Evolutionary conservation across 2,797 vertebrate species (phyloP).

Genomic region (Ciconia nigra): DNA sequence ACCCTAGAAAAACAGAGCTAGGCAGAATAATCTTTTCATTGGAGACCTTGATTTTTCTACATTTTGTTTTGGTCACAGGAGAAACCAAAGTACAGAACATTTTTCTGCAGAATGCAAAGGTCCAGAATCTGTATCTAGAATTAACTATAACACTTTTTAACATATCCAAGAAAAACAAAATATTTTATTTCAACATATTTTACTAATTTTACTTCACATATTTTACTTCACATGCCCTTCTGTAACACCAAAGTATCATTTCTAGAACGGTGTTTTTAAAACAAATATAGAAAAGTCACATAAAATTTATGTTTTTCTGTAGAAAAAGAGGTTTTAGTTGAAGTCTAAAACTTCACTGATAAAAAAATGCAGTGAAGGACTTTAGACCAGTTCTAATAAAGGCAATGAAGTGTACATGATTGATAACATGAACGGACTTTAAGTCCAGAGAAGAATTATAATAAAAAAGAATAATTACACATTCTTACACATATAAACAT

Average conservation of each 20-base stretch:
- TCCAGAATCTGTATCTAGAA: background rate
- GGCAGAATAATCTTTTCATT: constrained; percentile 13
- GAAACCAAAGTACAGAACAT: background rate
- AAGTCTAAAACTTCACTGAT: background rate
- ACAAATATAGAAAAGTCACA: background rate
- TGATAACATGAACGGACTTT: background rate
- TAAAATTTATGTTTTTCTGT: background rate
- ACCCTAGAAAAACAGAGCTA: constrained; percentile 31
- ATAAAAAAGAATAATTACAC: background rate
- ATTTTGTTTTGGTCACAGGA: constrained; percentile 18
- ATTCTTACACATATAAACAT: background rate
- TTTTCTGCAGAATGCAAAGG: background rate
- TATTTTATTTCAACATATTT: constrained; percentile 18
- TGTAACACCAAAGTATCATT: background rate
- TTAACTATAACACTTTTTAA: background rate
- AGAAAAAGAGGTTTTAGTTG: background rate
- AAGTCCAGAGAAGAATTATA: background rate
- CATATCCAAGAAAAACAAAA: constrained; percentile 4
- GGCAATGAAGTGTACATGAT: background rate
- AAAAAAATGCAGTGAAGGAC: background rate
- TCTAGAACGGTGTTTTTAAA: background rate
- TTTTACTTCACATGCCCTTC: background rate
- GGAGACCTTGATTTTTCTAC: background rate
- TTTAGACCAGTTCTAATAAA: background rate
- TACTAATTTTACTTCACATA: too few species aligned